A percentile compares a stretch with the other conserved stretches of the same genome.
phyloP scores from a whole-genome alignment of 2,888 invertebrate species.

The Pseudococcus jackbeardsleyi region DNA sequence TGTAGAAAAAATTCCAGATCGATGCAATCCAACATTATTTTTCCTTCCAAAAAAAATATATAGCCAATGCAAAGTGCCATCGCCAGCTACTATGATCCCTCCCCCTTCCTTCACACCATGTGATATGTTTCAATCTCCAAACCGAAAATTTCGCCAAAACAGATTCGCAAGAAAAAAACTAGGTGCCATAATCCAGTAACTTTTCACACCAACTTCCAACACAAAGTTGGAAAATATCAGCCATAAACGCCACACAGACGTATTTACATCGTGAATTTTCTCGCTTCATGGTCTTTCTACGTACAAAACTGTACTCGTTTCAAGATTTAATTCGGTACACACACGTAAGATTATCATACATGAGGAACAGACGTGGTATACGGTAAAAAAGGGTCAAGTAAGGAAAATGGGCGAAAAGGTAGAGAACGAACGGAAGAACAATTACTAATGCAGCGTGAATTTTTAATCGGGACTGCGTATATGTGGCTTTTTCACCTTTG shows the following conservation, averaged over 20 bases:
- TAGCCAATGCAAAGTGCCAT: too few relatives aligned
- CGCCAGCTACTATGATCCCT: too few relatives aligned
- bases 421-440: conserved; percentile 15
- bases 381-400: background rate
- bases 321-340: background rate
- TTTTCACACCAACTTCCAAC: background rate
- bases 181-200: background rate
- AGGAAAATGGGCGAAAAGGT: conserved; percentile 2
- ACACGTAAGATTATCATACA: conserved; percentile 15
- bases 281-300: background rate
- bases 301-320: background rate
- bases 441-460: conserved; percentile 28
- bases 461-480: conserved; percentile 14
- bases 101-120: background rate
- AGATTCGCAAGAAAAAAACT: background rate
- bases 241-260: background rate
- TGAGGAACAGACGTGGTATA: background rate
- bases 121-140: too few relatives aligned
- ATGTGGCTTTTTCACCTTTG: background rate
- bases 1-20: too few relatives aligned
- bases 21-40: too few relatives aligned
- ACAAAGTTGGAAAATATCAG: background rate
- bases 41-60: too few relatives aligned
- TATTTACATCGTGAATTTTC: background rate
- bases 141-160: too few relatives aligned